phyloP scores from a whole-genome alignment of 2,888 invertebrate genomes.

The Rhaphigaster nebulosa region DNA sequence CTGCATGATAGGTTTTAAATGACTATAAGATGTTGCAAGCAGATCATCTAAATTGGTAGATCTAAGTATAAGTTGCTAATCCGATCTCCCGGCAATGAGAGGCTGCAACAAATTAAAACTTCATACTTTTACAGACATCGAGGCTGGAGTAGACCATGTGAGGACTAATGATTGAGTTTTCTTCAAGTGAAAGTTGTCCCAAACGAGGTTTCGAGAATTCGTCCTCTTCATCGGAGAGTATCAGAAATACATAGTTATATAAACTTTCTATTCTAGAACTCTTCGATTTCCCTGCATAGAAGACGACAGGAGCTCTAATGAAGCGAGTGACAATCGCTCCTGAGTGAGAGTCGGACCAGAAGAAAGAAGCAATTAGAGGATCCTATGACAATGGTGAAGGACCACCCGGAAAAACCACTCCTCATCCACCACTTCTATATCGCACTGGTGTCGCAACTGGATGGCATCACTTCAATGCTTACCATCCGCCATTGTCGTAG shows the following conservation, averaged over 20 bases:
- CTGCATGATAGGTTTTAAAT: too few relatives aligned
- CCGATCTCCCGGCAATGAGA: neutral
- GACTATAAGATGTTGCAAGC: neutral
- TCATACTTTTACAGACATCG: neutral
- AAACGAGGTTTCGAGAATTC: slow-evolving; percentile 1
- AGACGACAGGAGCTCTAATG: neutral
- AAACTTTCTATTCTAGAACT: slow-evolving; percentile 42
- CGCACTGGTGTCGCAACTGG: neutral
- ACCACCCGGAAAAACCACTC: slow-evolving; percentile 40
- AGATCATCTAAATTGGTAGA: neutral
- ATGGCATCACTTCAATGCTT: neutral
- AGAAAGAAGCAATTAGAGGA: slow-evolving; percentile 48
- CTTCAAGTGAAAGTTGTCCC: slow-evolving; percentile 22
- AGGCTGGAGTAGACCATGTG: neutral
- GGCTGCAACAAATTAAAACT: neutral
- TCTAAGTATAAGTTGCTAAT: neutral
- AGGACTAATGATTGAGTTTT: slow-evolving; percentile 25
- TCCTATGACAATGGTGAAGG: slow-evolving; percentile 45
- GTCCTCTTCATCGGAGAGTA: neutral
- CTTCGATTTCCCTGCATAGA: slow-evolving; percentile 30
- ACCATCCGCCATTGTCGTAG: neutral
- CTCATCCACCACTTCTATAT: neutral
- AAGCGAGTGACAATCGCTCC: slow-evolving; percentile 41
- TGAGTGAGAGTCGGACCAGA: slow-evolving; percentile 13
- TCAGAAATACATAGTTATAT: slow-evolving; percentile 38